A percentile compares a stretch with the other conserved stretches of the same genome.
phyloP scores from a whole-genome alignment of 1,140 invertebrate species.

The Asobara japonica region DNA sequence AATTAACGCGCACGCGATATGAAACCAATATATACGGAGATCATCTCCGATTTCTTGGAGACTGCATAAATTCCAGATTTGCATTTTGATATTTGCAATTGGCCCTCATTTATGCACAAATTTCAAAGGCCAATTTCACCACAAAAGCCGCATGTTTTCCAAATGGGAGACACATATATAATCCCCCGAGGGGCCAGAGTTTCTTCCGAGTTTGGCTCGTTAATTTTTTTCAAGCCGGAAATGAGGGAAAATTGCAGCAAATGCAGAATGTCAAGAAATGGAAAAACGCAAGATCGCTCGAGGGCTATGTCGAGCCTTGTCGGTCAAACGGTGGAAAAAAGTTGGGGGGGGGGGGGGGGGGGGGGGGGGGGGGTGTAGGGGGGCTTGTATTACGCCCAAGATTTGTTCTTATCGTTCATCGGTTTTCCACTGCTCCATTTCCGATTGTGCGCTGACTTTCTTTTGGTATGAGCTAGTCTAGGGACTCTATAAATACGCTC shows the following conservation, averaged over 20 bases:
- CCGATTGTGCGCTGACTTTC: background rate
- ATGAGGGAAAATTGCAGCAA: background rate
- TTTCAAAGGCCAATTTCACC: no score
- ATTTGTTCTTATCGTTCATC: background rate
- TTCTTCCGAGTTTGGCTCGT: no score
- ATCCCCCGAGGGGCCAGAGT: no score
- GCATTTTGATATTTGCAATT: no score
- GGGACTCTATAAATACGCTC: slow-evolving; percentile 1
- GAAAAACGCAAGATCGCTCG: background rate
- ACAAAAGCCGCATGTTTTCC: no score
- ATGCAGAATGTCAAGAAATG: background rate
- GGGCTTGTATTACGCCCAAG: background rate
- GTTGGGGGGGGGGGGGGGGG: background rate
- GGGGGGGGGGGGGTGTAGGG: no score
- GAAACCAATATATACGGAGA: background rate
- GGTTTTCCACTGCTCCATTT: background rate
- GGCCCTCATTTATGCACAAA: no score
- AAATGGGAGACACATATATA: no score
- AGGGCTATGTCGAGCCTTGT: background rate
- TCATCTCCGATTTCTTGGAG: background rate
- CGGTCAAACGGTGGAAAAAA: background rate
- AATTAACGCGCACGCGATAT: no score
- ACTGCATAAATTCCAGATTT: no score
- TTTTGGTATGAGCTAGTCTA: background rate
- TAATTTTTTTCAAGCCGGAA: background rate